These are phyloP conservation scores for Camarhynchus parvulus DNA, from an alignment of 2,113 vertebrate species.

Conservation along the genomic window DNA sequence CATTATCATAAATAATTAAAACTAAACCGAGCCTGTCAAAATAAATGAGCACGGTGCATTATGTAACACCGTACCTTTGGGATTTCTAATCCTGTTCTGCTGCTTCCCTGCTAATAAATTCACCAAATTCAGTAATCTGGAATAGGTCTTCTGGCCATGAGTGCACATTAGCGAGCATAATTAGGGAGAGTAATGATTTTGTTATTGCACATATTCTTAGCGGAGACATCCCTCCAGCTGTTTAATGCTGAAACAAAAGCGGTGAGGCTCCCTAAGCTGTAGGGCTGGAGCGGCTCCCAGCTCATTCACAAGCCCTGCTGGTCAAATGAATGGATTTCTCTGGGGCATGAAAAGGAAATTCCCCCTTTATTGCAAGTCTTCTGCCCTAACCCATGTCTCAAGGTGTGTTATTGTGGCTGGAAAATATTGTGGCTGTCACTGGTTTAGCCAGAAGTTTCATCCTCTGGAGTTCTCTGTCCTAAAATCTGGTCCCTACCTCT, in stretches of 20 bases:
- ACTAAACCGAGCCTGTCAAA: constrained; percentile 54
- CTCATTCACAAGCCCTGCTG: constrained; percentile 11
- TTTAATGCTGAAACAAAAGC: constrained; percentile 56
- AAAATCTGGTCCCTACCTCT: constrained; percentile 13
- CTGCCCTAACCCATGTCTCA: neutral
- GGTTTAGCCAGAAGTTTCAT: constrained; percentile 50
- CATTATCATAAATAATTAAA: constrained; percentile 69
- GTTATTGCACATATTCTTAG: constrained; percentile 47
- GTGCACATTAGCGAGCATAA: constrained; percentile 43
- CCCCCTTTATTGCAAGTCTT: neutral
- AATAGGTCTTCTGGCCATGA: constrained; percentile 36
- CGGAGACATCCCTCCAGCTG: constrained; percentile 42
- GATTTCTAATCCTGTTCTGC: constrained; percentile 59
- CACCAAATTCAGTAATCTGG: constrained; percentile 33
- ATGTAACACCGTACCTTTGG: constrained; percentile 8
- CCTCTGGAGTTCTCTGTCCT: neutral
- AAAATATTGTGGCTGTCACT: neutral
- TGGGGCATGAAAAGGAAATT: constrained; percentile 46
- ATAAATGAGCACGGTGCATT: neutral
- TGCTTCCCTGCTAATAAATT: constrained; percentile 57
- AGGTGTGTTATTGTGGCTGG: constrained; percentile 6
- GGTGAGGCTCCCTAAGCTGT: neutral
- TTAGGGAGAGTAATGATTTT: constrained; percentile 59
- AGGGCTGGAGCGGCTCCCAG: neutral
- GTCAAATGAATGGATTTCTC: constrained; percentile 52